Evolutionary conservation across 1,140 invertebrate species (phyloP).

Genomic region (Diploscapter pachys): DNA sequence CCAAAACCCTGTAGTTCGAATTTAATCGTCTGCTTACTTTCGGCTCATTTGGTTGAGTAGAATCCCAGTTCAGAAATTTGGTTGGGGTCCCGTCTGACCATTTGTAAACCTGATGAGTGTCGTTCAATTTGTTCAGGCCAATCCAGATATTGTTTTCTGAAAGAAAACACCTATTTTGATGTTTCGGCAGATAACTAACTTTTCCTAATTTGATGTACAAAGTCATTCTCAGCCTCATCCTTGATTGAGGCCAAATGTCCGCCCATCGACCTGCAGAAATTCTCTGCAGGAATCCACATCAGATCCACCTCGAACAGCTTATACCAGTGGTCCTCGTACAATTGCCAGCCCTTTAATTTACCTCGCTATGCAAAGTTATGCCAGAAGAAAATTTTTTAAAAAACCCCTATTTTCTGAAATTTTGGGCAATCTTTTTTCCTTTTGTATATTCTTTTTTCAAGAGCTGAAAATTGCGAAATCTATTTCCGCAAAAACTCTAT

Average conservation of each 20-base stretch:
- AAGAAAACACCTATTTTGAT: slow-evolving; percentile 6
- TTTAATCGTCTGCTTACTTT: slow-evolving; percentile 23
- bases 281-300: slow-evolving; percentile 53
- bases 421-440: neutral
- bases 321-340: slow-evolving; percentile 48
- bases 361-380: neutral
- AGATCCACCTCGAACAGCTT: slow-evolving; percentile 51
- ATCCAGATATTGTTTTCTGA: slow-evolving; percentile 56
- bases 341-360: slow-evolving; percentile 43
- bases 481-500: slow-evolving; percentile 1
- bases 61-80: slow-evolving; percentile 53
- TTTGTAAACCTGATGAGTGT: slow-evolving; percentile 36
- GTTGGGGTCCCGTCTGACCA: slow-evolving; percentile 46
- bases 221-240: slow-evolving; percentile 49
- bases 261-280: slow-evolving; percentile 51
- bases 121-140: slow-evolving; percentile 50
- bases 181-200: slow-evolving; percentile 32
- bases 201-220: slow-evolving; percentile 49
- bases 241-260: slow-evolving; percentile 48
- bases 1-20: no score
- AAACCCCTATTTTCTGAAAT: slow-evolving; percentile 13
- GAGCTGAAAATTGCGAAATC: no score
- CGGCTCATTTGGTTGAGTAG: slow-evolving; percentile 53
- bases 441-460: slow-evolving; percentile 9
- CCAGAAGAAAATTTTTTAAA: neutral